Evolutionary conservation across 2,888 invertebrate genomes (phyloP), one percentile per base, ranked within the genome.

Genomic region (Digitonthophagus gazella): DNA sequence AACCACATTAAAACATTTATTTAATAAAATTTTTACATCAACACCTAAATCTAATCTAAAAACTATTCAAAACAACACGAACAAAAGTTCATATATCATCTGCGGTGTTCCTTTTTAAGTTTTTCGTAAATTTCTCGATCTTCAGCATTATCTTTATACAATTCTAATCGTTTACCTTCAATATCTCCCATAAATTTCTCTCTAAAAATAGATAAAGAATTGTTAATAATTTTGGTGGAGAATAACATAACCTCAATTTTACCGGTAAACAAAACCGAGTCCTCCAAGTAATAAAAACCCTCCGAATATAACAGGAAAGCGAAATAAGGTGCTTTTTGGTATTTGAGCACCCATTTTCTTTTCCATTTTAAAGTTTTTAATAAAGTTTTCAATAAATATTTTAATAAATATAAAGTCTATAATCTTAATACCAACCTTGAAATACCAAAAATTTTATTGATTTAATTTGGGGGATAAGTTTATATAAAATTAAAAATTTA

Each of bases 271-370:
- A 71, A 77, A 76, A 14, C 74, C 78, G n/a, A 75, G 18, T 3
- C 72, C 72, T 4, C 71, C 72, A 3, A 74, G 66, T 1, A 75
- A 58, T 44, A 78, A 65, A 28, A 77, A 66, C 15, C 73, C 70
- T 4, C 76, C 76, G 72, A 77, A 77, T 28, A 78, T 4, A 1
- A 76, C 5, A 11, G 78, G 78, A 72, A 76, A 77, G 58, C 75
- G 71, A 14, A 76, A 19, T 8, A 75, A 61, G 4, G 75, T 75
- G 18, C 69, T 28, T 55, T 66, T 65, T 0, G 76, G 73, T 57
- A 75, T 73, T 67, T 73, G 72, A 16, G 67, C 63, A 61, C 67
- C 63, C 75, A 75, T 75, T 74, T 72, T 71, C 11, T n/a, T n/a
- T n/a, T n/a, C n/a, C n/a, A 19, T 14, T 11, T 65, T 19, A 20